phyloP scores from a whole-genome alignment of 2,888 invertebrate species.

The Ariolimax columbianus region DNA sequence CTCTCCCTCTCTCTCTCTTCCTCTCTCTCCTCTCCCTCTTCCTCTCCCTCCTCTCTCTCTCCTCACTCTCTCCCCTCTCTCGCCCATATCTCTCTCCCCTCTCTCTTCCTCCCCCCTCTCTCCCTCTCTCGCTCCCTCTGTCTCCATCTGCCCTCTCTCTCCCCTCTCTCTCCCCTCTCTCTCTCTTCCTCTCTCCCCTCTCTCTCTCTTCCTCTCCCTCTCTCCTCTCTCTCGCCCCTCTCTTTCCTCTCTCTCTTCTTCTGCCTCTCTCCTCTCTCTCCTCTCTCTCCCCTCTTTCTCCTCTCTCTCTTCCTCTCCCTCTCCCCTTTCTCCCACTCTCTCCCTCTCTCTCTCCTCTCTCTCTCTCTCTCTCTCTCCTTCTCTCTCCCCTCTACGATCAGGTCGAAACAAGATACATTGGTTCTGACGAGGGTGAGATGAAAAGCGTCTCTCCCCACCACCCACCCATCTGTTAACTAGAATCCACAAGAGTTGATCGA shows the following conservation, averaged over 20 bases:
- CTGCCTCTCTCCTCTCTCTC: too few species aligned
- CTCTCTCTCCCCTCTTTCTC: neutral
- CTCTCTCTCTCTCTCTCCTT: too few species aligned
- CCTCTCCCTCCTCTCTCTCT: neutral
- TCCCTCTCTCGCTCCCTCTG: neutral
- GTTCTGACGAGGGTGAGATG: too few species aligned
- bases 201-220: neutral
- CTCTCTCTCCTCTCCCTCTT: neutral
- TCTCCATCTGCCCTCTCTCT: neutral
- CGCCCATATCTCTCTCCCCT: neutral
- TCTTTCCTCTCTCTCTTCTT: neutral
- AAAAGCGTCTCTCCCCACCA: too few species aligned
- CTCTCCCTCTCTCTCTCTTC: neutral
- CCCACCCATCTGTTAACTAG: too few species aligned
- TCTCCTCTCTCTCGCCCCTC: neutral
- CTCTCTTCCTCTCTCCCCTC: too few species aligned
- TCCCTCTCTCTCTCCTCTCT: neutral
- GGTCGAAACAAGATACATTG: too few species aligned
- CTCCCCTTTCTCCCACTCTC: too few species aligned
- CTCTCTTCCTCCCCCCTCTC: neutral
- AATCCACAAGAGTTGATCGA: too few species aligned
- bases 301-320: neutral
- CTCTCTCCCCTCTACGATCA: too few species aligned
- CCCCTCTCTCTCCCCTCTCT: neutral
- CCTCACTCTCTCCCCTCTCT: neutral